Conservation (phyloP, 2,888 invertebrate genomes). For the Acanthoscelides obtectus region DNA sequence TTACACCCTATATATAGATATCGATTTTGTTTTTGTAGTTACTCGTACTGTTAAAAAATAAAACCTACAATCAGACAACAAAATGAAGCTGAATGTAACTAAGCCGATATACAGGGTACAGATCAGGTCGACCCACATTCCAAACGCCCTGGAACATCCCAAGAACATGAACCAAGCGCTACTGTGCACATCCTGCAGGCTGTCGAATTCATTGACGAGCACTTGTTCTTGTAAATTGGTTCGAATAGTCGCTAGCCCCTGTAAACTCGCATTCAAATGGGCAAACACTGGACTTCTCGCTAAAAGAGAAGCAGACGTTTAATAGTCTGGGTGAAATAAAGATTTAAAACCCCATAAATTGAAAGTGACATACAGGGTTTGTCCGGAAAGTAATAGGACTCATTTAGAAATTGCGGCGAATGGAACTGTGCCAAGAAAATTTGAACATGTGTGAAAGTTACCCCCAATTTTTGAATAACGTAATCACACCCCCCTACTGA, state of each 20-base stretch:
- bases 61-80: conserved; percentile 38
- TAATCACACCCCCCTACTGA: no score
- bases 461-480: no score
- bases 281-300: conserved; percentile 72
- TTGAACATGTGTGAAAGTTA: no score
- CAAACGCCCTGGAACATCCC: conserved; percentile 61
- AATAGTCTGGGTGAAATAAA: no score
- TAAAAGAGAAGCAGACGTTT: conserved; percentile 48
- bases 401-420: no score
- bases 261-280: conserved; percentile 66
- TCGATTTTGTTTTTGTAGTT: no score
- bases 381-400: no score
- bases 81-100: conserved; percentile 61
- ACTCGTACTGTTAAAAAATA: background rate
- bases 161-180: conserved; percentile 71
- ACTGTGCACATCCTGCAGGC: conserved; percentile 58
- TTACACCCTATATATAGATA: no score
- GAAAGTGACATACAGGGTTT: no score
- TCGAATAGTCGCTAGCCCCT: conserved; percentile 70
- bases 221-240: conserved; percentile 59
- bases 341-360: no score
- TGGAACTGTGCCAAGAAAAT: no score
- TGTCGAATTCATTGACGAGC: conserved; percentile 56
- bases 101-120: conserved; percentile 62
- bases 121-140: conserved; percentile 66